phyloP scores from a whole-genome alignment of 2,797 vertebrate species.

The Diplodus puntazzo region DNA sequence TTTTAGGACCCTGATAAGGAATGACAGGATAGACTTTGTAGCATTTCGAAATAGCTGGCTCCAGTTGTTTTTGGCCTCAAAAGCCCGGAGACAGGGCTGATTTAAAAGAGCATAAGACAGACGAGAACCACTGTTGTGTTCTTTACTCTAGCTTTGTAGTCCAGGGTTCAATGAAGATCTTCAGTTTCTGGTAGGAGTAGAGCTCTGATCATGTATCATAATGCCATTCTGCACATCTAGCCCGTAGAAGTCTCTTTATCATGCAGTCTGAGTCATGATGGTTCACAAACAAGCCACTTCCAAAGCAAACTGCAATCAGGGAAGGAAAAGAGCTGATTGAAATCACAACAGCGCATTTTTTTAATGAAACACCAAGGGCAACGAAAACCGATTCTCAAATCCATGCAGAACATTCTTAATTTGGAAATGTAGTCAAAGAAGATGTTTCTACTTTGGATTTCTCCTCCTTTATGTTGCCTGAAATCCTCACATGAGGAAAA shows the following conservation, averaged over 20 bases:
- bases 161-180: constrained; percentile 53
- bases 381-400: constrained; percentile 44
- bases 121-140: constrained; percentile 38
- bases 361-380: constrained; percentile 51
- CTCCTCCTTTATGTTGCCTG: not conserved
- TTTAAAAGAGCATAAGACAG: constrained; percentile 48
- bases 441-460: constrained; percentile 5
- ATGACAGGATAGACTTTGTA: constrained; percentile 51
- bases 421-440: constrained; percentile 35
- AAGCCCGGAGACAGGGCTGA: constrained; percentile 39
- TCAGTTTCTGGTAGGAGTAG: constrained; percentile 48
- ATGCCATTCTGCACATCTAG: constrained; percentile 57
- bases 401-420: constrained; percentile 24
- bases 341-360: constrained; percentile 50
- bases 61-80: constrained; percentile 41
- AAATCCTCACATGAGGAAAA: constrained; percentile 1
- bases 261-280: constrained; percentile 49
- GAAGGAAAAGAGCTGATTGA: constrained; percentile 60
- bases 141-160: constrained; percentile 40
- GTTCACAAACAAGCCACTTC: constrained; percentile 63
- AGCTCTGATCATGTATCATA: constrained; percentile 59
- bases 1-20: constrained; percentile 47
- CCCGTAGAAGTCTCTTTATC: constrained; percentile 61
- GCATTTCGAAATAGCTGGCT: constrained; percentile 54
- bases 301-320: constrained; percentile 77